Base-by-base conservation (phyloP, 2,797 vertebrate genomes). In the Oophaga sylvatica region DNA sequence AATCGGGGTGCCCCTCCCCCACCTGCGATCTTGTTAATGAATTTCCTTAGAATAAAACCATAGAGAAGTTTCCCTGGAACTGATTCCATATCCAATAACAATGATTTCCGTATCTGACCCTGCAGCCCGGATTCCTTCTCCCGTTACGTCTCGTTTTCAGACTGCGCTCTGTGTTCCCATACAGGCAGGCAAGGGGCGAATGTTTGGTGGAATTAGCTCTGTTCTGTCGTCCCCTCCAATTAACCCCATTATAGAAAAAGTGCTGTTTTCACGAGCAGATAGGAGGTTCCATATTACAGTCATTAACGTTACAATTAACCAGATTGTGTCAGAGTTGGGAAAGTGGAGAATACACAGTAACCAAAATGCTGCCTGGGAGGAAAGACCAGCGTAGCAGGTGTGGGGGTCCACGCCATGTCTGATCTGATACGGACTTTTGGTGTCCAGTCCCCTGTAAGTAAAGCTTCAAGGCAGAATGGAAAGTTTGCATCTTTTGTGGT, bases 261-360 rank as follows among this genome's bases (percentile, higher is more conserved):
- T 60, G 78, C 29, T 53, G 56, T 80, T 79, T 80, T 80, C 26
- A 41, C 1, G 8, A 59, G 76, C 15, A 6, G 3, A 80, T 80
- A 60, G 17, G 35, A 35, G 62, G 35, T 80, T 60, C 12, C 77
- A 17, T 60, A 80, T 80, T 80, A 80, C 79, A 65, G 79, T 63
- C 31, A 63, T 80, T 80, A 80, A 31, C 26, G 2, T 20, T 10
- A 75, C n/a, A 41, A 48, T 48, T 20, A 75, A 22, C 6, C 17
- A 3, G 19, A 73, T 15, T 31, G 45, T 20, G 76, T 78, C 53
- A 77, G 45, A 22, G 76, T n/a, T 15, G 26, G 8, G 35, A 75
- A 11, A 9, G 20, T 13, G 20, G 13, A 73, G 20, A 75, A 48
- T 48, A 22, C 35, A 12, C 45, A 20, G 70, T 6, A 71, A 71